phyloP scores from a whole-genome alignment of 2,888 invertebrate genomes.

The Aleiodes leptofemur region DNA sequence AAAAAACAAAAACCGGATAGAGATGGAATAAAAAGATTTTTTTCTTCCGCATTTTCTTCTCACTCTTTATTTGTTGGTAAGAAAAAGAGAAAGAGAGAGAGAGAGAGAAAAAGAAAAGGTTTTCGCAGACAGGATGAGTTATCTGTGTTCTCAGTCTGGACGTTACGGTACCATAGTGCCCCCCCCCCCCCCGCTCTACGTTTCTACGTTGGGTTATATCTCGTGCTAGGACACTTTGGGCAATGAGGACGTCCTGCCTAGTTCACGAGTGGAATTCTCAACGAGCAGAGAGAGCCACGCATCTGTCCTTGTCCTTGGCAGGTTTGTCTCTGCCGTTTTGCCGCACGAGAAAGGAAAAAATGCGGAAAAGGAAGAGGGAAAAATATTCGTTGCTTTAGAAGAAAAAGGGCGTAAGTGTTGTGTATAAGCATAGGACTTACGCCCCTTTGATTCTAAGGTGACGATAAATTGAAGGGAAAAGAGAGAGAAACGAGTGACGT shows the following conservation, averaged over 20 bases:
- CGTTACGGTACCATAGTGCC: slow-evolving; percentile 53
- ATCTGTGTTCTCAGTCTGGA: slow-evolving; percentile 62
- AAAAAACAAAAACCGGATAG: background rate
- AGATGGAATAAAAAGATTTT: background rate
- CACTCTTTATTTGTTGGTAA: background rate
- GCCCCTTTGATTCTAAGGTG: too few relatives aligned
- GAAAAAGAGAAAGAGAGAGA: slow-evolving; percentile 41
- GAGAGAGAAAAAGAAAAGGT: slow-evolving; percentile 51
- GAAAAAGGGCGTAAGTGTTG: too few relatives aligned
- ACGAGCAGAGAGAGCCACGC: slow-evolving; percentile 59
- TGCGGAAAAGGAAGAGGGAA: background rate
- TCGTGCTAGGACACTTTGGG: slow-evolving; percentile 66
- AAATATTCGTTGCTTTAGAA: background rate
- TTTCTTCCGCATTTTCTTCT: background rate
- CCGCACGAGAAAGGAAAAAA: background rate
- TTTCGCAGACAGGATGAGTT: slow-evolving; percentile 67
- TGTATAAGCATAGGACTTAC: too few relatives aligned
- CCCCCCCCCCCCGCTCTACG: slow-evolving; percentile 51
- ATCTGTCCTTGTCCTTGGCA: slow-evolving; percentile 65
- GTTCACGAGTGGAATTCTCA: slow-evolving; percentile 66
- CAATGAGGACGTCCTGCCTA: slow-evolving; percentile 69
- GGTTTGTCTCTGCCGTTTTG: background rate
- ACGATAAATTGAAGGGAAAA: background rate
- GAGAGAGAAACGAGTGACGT: slow-evolving; percentile 18
- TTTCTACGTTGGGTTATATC: slow-evolving; percentile 66